phyloP scores from a whole-genome alignment of 2,797 vertebrate genomes.

The Catharus ustulatus region DNA sequence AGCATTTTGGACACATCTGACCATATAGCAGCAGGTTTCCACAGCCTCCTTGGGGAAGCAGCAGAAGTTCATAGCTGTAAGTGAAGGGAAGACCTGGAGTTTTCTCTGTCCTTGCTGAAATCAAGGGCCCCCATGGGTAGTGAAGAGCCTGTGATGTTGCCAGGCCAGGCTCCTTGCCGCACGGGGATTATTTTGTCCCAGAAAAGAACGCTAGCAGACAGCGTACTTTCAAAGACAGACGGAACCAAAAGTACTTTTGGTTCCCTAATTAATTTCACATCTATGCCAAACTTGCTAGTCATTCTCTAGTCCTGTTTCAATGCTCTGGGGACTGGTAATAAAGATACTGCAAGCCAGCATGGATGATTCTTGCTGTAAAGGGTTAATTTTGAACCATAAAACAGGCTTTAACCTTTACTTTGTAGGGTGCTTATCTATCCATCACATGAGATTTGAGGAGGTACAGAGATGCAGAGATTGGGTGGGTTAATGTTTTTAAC shows the following conservation, averaged over 20 bases:
- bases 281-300: not conserved
- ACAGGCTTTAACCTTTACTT: not conserved
- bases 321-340: not conserved
- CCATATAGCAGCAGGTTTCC: not conserved
- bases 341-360: not conserved
- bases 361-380: not conserved
- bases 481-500: not conserved
- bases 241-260: not conserved
- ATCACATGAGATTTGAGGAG: not conserved
- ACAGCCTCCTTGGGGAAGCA: not conserved
- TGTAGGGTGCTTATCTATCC: not conserved
- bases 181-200: fast-evolving
- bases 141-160: not conserved
- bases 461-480: not conserved
- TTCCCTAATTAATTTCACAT: not conserved
- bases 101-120: not conserved
- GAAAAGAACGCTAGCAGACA: fast-evolving
- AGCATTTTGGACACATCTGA: not conserved
- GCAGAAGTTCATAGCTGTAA: not conserved
- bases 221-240: not conserved
- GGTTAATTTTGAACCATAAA: not conserved
- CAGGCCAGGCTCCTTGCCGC: fast-evolving
- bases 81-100: not conserved
- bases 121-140: not conserved
- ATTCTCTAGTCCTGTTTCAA: not conserved